Conservation (phyloP, 2,797 vertebrate genomes). For the Echeneis naucrates region DNA sequence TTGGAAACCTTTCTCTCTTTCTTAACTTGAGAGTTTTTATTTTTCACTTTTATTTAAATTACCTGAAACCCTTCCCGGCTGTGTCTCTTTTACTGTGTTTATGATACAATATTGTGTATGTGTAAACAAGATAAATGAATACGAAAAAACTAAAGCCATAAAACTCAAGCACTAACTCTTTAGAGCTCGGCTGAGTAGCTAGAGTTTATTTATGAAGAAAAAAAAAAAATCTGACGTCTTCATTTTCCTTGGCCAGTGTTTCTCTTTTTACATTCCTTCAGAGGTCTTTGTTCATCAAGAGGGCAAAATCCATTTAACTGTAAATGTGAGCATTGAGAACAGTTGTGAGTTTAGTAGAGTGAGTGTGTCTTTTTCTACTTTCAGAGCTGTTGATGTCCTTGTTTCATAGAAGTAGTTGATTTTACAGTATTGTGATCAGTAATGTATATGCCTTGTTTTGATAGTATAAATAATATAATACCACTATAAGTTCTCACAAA, state of each 20-base stretch:
- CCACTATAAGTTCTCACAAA: slow-evolving; percentile 69
- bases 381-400: slow-evolving; percentile 73
- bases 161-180: slow-evolving; percentile 87
- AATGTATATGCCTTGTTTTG: slow-evolving; percentile 80
- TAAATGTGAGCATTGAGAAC: slow-evolving; percentile 74
- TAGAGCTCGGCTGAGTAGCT: slow-evolving; percentile 85
- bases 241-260: slow-evolving; percentile 75
- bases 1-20: slow-evolving; percentile 76
- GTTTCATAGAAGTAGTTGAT: slow-evolving; percentile 75
- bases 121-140: slow-evolving; percentile 82
- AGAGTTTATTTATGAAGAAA: slow-evolving; percentile 78
- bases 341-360: slow-evolving; percentile 75
- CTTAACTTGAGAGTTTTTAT: slow-evolving; percentile 63
- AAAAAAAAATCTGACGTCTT: slow-evolving; percentile 67
- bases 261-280: slow-evolving; percentile 79
- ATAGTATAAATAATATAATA: slow-evolving; percentile 72
- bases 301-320: slow-evolving; percentile 72
- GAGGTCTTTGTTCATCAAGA: slow-evolving; percentile 74
- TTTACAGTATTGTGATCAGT: slow-evolving; percentile 77
- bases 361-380: slow-evolving; percentile 79
- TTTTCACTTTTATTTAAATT: slow-evolving; percentile 72
- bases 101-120: slow-evolving; percentile 75
- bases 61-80: slow-evolving; percentile 71
- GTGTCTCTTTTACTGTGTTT: slow-evolving; percentile 82
- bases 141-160: slow-evolving; percentile 88